These are phyloP conservation scores for Pseudochromis fuscus DNA, from an alignment of 2,797 vertebrate species.

Conservation along the genomic window DNA sequence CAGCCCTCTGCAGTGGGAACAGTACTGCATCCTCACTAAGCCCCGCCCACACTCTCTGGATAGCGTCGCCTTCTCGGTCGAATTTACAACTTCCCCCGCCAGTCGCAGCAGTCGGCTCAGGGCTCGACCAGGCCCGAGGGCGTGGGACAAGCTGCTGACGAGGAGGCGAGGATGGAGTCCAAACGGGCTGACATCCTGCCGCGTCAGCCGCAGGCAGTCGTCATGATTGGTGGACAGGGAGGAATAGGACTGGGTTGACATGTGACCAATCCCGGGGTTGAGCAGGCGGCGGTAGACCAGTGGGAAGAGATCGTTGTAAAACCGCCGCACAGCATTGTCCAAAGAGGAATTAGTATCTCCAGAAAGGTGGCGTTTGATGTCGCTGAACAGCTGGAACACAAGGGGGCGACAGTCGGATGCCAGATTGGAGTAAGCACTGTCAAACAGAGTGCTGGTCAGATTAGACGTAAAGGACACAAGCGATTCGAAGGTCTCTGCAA, in stretches of 20 bases:
- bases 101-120: conserved; percentile 85
- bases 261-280: conserved; percentile 84
- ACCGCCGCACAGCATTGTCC: conserved; percentile 83
- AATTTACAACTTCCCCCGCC: conserved; percentile 88
- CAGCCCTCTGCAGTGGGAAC: conserved; percentile 91
- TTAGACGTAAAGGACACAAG: conserved; percentile 90
- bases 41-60: conserved; percentile 87
- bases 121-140: conserved; percentile 84
- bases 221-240: conserved; percentile 55
- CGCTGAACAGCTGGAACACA: conserved; percentile 86
- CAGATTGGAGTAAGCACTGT: conserved; percentile 88
- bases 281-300: conserved; percentile 90
- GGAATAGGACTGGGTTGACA: conserved; percentile 53
- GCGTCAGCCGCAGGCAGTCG: conserved; percentile 88
- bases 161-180: conserved; percentile 86
- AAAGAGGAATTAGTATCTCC: conserved; percentile 83
- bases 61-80: conserved; percentile 82
- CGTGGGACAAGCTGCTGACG: conserved; percentile 81
- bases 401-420: conserved; percentile 86
- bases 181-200: conserved; percentile 89
- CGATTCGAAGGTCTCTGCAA: conserved; percentile 89
- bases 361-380: conserved; percentile 87
- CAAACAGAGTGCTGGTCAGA: conserved; percentile 88
- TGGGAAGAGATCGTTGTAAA: conserved; percentile 91
- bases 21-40: conserved; percentile 93